These are phyloP conservation scores for Irena cyanogastra DNA, from an alignment of 2,113 vertebrate species.

Conservation along the genomic window DNA sequence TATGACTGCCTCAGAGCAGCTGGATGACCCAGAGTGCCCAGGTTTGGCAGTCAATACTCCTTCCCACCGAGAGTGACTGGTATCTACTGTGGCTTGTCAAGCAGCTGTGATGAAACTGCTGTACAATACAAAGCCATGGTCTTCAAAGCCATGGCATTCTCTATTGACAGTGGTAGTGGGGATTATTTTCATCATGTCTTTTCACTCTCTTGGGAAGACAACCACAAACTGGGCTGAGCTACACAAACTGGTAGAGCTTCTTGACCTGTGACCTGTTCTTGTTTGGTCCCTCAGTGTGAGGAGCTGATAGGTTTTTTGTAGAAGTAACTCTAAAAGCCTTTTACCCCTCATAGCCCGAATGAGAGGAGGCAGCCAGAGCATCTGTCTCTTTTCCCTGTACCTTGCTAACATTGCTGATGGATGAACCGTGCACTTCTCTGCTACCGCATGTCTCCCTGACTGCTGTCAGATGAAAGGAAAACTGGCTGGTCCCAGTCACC, in stretches of 20 bases:
- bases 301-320: background rate
- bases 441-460: background rate
- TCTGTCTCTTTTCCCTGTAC: background rate
- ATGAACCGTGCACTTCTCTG: rapidly evolving
- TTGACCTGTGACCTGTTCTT: background rate
- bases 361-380: background rate
- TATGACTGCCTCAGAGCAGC: background rate
- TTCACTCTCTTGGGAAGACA: background rate
- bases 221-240: background rate
- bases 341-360: background rate
- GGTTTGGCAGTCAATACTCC: background rate
- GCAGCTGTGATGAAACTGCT: background rate
- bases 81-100: background rate
- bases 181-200: background rate
- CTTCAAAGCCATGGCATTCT: background rate
- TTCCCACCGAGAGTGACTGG: background rate
- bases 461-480: background rate
- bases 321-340: background rate
- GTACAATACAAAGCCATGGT: rapidly evolving
- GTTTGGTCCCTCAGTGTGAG: background rate
- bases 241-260: background rate
- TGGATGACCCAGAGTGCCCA: background rate
- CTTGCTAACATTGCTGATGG: background rate
- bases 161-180: background rate
- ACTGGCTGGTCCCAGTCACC: background rate